Base-by-base conservation (phyloP, 2,888 invertebrate species). In the Drosophila anceps region DNA sequence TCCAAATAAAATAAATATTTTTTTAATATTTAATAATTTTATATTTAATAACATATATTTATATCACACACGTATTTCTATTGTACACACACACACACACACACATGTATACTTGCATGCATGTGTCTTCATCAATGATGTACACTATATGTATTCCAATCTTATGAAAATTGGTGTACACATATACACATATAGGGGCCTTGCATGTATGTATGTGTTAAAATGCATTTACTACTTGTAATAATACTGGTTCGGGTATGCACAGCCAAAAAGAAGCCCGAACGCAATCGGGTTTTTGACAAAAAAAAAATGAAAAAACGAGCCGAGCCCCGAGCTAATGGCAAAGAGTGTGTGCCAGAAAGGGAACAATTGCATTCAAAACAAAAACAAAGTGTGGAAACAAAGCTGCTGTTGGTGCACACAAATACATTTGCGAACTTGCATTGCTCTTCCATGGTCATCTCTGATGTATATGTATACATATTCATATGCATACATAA, bases 301-400 rank as follows among this genome's bases (percentile, higher is more conserved):
- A 69, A 65, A 66, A 24, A 24, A 24, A 24, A 69, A 65, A 66
- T 3, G 4, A 24, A 24, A 24, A 24, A 69, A 53, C 41, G 60
- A 74, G 43, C 35, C 54, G 66, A 77, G 37, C 35, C 39, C n/a
- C 60, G 10, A 63, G 60, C 57, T 61, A 50, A 69, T 48, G 51
- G 62, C 39, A 48, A 57, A 58, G 46, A 62, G 46, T 59, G 76
- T 63, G 69, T 74, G 79, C 48, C 44, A 74, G 66, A 79, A 79
- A 77, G 75, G 79, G 79, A 66, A 70, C 63, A 67, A 79, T 48
- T 74, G 70, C 75, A 79, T 77, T 74, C 79, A 77, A 79, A 77
- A 77, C 77, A 77, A 77, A 77, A 77, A 79, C 79, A 77, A 77
- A 61, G 79, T 57, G 24, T 57, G 24, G 74, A 76, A 79, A 77